Evolutionary conservation across 2,113 vertebrate species (phyloP).

Genomic region (cattle (Bos taurus)): DNA sequence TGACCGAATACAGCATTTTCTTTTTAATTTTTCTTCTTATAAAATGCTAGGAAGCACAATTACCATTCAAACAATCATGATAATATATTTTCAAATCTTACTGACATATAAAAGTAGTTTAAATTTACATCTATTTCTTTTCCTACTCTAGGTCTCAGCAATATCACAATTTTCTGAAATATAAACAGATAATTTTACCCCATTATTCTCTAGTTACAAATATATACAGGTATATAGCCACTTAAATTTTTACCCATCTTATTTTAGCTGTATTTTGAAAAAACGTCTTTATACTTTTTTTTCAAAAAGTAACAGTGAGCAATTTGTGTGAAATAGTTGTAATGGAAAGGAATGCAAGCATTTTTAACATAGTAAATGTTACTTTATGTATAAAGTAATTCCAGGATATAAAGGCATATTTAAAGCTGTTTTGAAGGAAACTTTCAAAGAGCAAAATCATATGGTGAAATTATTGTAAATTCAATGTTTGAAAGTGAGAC

Average conservation of each 20-base stretch:
- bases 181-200: not conserved
- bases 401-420: not conserved
- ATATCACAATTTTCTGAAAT: constrained; percentile 2
- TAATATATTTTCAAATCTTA: not conserved
- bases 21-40: not conserved
- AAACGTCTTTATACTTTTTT: constrained; percentile 13
- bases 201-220: not conserved
- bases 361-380: not conserved
- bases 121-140: not conserved
- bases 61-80: not conserved
- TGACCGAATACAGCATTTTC: not conserved
- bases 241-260: not conserved
- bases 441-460: constrained; percentile 35
- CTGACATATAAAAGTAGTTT: not conserved
- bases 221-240: not conserved
- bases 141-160: not conserved
- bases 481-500: not conserved
- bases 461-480: not conserved
- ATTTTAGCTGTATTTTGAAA: constrained; percentile 34
- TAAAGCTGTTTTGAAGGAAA: not conserved
- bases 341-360: not conserved
- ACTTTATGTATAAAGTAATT: constrained; percentile 7
- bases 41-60: not conserved
- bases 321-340: constrained; percentile 19
- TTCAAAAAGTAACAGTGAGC: constrained; percentile 6